Evolutionary conservation across 2,888 invertebrate genomes (phyloP).

Genomic region (Stegana nigrithorax): DNA sequence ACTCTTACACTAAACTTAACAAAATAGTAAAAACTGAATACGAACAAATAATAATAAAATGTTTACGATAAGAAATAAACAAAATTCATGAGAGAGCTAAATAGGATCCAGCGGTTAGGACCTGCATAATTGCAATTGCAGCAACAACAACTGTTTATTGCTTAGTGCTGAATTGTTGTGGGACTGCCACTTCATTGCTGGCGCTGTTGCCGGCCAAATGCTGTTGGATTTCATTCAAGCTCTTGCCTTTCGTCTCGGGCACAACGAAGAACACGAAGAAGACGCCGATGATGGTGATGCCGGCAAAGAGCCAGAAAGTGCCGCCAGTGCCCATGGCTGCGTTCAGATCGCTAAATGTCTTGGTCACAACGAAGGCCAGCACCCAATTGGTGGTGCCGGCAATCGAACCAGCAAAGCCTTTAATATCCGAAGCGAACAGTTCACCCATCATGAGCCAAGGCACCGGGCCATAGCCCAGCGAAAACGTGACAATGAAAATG

Average conservation of each 20-base stretch:
- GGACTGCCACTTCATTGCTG: too few species aligned
- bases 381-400: slow-evolving; percentile 87
- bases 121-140: too few species aligned
- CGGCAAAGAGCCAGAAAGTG: slow-evolving; percentile 82
- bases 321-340: slow-evolving; percentile 72
- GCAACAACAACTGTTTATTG: too few species aligned
- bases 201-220: slow-evolving; percentile 50
- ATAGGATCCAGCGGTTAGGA: background rate
- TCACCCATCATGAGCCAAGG: slow-evolving; percentile 84
- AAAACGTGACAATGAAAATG: slow-evolving; percentile 83
- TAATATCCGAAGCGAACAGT: slow-evolving; percentile 83
- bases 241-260: slow-evolving; percentile 72
- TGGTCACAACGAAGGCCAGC: slow-evolving; percentile 83
- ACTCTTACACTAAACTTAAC: too few species aligned
- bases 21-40: too few species aligned
- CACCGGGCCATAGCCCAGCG: slow-evolving; percentile 87
- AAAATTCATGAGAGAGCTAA: background rate
- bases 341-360: slow-evolving; percentile 75
- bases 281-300: slow-evolving; percentile 74
- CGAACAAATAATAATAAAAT: background rate
- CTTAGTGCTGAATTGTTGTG: background rate
- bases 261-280: slow-evolving; percentile 76
- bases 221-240: slow-evolving; percentile 65
- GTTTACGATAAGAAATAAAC: background rate
- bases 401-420: slow-evolving; percentile 80